These are phyloP conservation scores for Calephelis virginiensis DNA, from an alignment of 1,140 invertebrate species.

Conservation along the genomic window DNA sequence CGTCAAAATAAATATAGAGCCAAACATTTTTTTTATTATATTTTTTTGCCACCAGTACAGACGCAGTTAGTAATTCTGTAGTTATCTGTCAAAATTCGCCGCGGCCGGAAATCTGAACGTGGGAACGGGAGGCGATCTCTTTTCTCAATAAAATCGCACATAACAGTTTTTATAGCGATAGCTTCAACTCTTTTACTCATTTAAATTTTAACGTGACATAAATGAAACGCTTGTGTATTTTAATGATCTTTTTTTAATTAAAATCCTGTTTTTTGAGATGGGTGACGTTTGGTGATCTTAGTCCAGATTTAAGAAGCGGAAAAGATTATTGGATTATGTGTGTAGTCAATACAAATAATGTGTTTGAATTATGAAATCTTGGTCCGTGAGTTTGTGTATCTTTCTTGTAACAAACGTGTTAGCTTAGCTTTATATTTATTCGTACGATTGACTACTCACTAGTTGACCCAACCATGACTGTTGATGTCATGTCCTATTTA, in stretches of 20 bases:
- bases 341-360: no score
- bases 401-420: no score
- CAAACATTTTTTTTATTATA: no score
- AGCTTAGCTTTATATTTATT: no score
- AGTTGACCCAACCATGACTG: no score
- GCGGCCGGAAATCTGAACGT: slow-evolving; percentile 67
- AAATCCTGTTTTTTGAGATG: slow-evolving; percentile 17
- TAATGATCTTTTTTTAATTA: slow-evolving; percentile 30
- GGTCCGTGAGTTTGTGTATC: no score
- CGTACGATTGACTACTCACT: no score
- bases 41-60: slow-evolving; percentile 57
- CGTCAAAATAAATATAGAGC: no score
- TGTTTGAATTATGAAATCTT: no score
- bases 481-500: no score
- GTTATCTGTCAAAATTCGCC: slow-evolving; percentile 76
- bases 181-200: slow-evolving; percentile 44
- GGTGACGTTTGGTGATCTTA: slow-evolving; percentile 16
- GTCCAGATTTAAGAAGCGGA: slow-evolving; percentile 7
- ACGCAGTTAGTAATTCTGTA: slow-evolving; percentile 54
- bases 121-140: slow-evolving; percentile 60
- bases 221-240: slow-evolving; percentile 24
- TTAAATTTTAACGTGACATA: slow-evolving; percentile 20
- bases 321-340: background rate
- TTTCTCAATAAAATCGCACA: slow-evolving; percentile 72
- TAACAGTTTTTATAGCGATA: slow-evolving; percentile 54